These are phyloP conservation scores for Pachyramphus minor DNA, from an alignment of 2,113 vertebrate species.

Conservation along the genomic window DNA sequence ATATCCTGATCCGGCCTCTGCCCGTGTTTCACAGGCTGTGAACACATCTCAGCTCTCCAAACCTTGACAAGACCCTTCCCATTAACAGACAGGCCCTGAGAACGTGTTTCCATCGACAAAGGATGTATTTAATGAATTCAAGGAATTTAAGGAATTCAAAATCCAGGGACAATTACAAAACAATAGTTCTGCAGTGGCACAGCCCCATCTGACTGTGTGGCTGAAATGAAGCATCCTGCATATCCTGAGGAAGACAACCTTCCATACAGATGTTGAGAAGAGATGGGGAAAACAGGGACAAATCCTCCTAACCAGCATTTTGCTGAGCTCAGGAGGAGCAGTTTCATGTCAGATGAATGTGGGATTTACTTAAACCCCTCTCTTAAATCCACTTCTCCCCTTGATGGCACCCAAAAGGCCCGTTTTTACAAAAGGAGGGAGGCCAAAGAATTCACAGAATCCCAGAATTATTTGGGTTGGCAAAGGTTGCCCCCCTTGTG, in stretches of 20 bases:
- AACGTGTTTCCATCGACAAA: not conserved
- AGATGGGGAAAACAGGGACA: not conserved
- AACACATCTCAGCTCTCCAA: not conserved
- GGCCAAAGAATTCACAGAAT: not conserved
- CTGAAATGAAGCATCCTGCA: not conserved
- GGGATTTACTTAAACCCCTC: not conserved
- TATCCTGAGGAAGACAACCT: not conserved
- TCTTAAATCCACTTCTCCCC: not conserved
- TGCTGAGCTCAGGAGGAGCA: not conserved
- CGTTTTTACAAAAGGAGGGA: not conserved
- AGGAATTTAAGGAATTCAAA: not conserved
- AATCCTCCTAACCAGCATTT: not conserved
- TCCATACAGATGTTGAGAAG: not conserved
- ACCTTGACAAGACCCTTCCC: not conserved
- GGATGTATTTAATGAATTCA: not conserved
- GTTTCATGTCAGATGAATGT: not conserved
- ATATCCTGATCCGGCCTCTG: not conserved
- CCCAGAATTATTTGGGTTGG: accelerated
- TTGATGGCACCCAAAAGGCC: not conserved
- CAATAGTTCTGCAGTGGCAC: accelerated
- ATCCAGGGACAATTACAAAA: not conserved
- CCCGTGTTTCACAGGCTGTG: not conserved
- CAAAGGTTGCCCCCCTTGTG: not conserved
- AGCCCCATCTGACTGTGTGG: not conserved
- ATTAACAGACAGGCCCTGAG: not conserved